These are phyloP conservation scores for Hyles euphorbiae DNA, from an alignment of 1,140 invertebrate genomes.

Conservation along the genomic window DNA sequence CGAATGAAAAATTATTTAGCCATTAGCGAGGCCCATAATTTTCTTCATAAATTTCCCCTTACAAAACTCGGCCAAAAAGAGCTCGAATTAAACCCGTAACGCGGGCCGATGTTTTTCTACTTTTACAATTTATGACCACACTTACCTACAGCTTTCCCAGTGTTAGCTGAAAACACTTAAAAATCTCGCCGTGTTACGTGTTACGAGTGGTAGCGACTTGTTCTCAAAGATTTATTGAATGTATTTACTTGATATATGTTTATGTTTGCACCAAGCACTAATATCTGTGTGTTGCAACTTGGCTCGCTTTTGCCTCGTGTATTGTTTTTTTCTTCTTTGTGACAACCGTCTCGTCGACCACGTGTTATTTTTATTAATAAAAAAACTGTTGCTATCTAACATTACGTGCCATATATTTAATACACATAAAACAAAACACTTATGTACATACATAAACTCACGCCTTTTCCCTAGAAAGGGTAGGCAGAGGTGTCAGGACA, in stretches of 20 bases:
- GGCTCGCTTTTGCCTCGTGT: background rate
- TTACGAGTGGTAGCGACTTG: background rate
- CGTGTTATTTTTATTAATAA: too few species aligned
- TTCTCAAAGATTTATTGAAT: background rate
- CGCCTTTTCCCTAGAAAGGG: too few species aligned
- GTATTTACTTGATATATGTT: background rate
- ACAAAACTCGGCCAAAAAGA: slow-evolving; percentile 9
- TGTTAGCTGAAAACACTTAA: slow-evolving; percentile 44
- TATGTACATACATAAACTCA: too few species aligned
- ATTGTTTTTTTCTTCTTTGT: too few species aligned
- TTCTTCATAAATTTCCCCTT: background rate
- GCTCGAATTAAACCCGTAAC: slow-evolving; percentile 9
- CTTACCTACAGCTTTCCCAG: slow-evolving; percentile 47
- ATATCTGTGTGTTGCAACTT: background rate
- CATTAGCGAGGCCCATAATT: slow-evolving; percentile 5
- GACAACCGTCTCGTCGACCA: too few species aligned
- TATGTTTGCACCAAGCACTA: background rate
- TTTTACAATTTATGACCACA: slow-evolving; percentile 51
- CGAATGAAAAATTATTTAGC: background rate
- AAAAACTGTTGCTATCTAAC: too few species aligned
- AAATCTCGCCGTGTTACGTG: slow-evolving; percentile 19
- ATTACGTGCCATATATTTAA: too few species aligned
- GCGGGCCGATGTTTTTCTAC: slow-evolving; percentile 43
- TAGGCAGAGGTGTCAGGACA: too few species aligned
- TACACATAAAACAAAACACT: too few species aligned